Evolutionary conservation across 2,113 vertebrate genomes (phyloP), one percentile per base, ranked within the genome.

Genomic region (Campylomormyrus numenius): DNA sequence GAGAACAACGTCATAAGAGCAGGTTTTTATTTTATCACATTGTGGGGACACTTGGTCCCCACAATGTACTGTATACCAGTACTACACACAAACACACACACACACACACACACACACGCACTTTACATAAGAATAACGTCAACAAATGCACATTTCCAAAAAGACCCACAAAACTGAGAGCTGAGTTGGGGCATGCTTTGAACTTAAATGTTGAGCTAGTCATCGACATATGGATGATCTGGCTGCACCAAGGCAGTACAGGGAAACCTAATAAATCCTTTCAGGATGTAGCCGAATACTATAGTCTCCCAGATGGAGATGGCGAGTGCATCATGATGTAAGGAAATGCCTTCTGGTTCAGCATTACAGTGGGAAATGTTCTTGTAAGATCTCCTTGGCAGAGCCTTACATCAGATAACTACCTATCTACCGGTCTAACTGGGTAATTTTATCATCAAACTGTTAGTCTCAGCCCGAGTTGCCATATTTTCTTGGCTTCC

Each of bases 401-500:
- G 21, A 8, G 56, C 21, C 56, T 58, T 58, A 58, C 21, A 58
- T 58, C 19, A 58, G 21, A 58, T 58, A 58, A 58, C 56, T 58
- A 58, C 56, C 21, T n/a, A 58, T n/a, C 56, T 58, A 35, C n/a
- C 27, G 0, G 9, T 35, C 66, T 42, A 42, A 42, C 39, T 24
- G 56, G 31, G 3, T 74, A 74, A 74, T 53, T 49, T 19, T 24
- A 50, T 46, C 13, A 21, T 21, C 66, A 39, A 48, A 39, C 31
- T 83, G 77, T 21, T 83, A 83, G 31, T 56, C 50, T 89, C 31
- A 89, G 49, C 49, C 39, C 39, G 17, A 31, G n/a, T 11, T 46
- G 58, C 58, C 66, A 13, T 49, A 42, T 85, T 89, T 90, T 84
- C 48, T 24, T 39, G 85, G n/a, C 70, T 58, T 74, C 19, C 84